Evolutionary conservation across 2,888 invertebrate genomes (phyloP).

Genomic region (Cosmopolites sordidus): DNA sequence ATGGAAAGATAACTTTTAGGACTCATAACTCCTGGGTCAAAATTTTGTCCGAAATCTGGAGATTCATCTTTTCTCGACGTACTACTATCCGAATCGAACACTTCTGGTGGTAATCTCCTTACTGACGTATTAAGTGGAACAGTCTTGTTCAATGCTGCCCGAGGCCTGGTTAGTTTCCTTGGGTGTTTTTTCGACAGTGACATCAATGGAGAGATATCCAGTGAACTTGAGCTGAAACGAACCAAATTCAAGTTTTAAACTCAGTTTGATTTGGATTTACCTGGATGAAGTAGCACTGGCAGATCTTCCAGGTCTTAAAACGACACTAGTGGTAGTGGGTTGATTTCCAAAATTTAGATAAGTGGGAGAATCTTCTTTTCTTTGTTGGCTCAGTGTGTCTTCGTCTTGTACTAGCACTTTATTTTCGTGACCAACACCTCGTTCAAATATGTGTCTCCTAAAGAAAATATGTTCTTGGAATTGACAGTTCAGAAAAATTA

Average conservation of each 20-base stretch:
- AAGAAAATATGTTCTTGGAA: neutral
- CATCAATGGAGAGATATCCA: slow-evolving; percentile 47
- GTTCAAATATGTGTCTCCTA: slow-evolving; percentile 42
- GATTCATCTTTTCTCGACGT: slow-evolving; percentile 39
- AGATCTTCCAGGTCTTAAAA: slow-evolving; percentile 38
- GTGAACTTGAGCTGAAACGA: slow-evolving; percentile 42
- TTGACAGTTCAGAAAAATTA: neutral
- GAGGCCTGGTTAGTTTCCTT: slow-evolving; percentile 39
- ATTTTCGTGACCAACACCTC: slow-evolving; percentile 41
- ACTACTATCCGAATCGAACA: slow-evolving; percentile 42
- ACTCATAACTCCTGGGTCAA: slow-evolving; percentile 44
- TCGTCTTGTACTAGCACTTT: slow-evolving; percentile 44
- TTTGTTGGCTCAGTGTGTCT: slow-evolving; percentile 35
- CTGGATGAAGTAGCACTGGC: slow-evolving; percentile 37
- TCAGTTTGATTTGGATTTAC: slow-evolving; percentile 29
- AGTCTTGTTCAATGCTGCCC: slow-evolving; percentile 44
- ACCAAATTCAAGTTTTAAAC: too few relatives aligned
- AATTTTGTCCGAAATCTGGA: slow-evolving; percentile 35
- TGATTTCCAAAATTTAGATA: slow-evolving; percentile 43
- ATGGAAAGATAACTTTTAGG: slow-evolving; percentile 79
- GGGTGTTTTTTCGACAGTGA: slow-evolving; percentile 38
- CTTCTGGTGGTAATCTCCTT: slow-evolving; percentile 33
- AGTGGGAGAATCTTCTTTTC: slow-evolving; percentile 46
- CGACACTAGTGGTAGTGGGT: slow-evolving; percentile 33
- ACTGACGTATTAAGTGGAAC: slow-evolving; percentile 35